These are phyloP conservation scores for Alosa sapidissima DNA, from an alignment of 2,797 vertebrate genomes.

Conservation along the genomic window DNA sequence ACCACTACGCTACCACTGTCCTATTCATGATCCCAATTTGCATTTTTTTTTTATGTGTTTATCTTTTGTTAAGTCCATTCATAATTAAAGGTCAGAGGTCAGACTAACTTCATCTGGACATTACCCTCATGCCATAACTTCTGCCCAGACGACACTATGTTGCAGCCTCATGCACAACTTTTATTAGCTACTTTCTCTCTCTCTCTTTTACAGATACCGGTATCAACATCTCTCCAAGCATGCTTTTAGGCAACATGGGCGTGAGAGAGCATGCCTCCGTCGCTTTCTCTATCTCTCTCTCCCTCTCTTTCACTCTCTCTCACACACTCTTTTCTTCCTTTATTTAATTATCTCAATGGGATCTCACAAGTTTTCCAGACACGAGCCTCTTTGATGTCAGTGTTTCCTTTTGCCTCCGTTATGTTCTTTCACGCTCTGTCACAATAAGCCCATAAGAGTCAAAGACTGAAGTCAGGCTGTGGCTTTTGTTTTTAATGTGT, in stretches of 20 bases:
- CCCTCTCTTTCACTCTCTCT: not conserved
- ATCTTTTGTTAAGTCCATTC: not conserved
- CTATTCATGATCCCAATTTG: not conserved
- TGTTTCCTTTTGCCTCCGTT: constrained; percentile 1
- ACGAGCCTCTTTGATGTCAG: constrained; percentile 8
- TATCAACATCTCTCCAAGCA: not conserved
- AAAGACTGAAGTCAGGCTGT: not conserved
- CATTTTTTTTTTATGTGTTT: not conserved
- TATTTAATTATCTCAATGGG: constrained; percentile 17
- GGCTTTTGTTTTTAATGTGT: constrained; percentile 6
- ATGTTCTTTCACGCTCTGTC: not conserved
- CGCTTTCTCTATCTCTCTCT: not conserved
- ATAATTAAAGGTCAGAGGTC: not conserved
- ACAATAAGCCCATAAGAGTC: constrained; percentile 15
- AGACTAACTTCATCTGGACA: not conserved
- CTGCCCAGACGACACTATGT: not conserved
- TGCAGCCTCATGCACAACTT: not conserved
- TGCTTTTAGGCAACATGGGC: not conserved
- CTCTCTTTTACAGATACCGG: not conserved
- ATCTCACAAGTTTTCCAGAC: constrained; percentile 25
- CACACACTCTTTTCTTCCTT: not conserved
- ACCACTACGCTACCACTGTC: too few relatives aligned
- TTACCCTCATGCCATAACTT: not conserved
- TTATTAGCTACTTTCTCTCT: not conserved
- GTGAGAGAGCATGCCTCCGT: not conserved